phyloP scores from a whole-genome alignment of 1,140 invertebrate genomes.

The Temnothorax curvispinosus region DNA sequence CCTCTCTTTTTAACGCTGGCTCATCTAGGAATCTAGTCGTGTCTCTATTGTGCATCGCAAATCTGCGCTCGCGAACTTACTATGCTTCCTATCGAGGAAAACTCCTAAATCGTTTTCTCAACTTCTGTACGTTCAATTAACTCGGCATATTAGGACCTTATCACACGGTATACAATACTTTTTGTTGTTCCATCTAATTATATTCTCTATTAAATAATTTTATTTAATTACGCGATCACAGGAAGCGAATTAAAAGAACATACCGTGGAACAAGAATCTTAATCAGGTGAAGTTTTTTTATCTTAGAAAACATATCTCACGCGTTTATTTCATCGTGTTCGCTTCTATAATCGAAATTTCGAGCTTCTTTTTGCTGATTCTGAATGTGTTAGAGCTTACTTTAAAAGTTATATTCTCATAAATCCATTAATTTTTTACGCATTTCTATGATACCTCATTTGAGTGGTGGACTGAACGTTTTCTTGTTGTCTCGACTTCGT shows the following conservation, averaged over 20 bases:
- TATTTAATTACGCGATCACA: background rate
- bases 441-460: background rate
- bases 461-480: background rate
- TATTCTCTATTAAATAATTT: background rate
- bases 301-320: background rate
- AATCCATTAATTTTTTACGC: background rate
- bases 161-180: background rate
- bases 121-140: constrained; percentile 12
- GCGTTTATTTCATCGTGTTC: background rate
- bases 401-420: background rate
- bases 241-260: background rate
- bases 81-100: constrained; percentile 5
- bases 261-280: background rate
- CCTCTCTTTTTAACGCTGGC: background rate
- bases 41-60: constrained; percentile 40
- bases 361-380: background rate
- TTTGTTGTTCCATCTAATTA: background rate
- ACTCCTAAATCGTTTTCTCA: background rate
- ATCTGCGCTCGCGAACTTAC: background rate
- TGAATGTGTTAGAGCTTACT: background rate
- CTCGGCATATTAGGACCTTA: background rate
- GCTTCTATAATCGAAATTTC: background rate
- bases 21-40: constrained; percentile 35
- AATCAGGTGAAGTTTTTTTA: background rate
- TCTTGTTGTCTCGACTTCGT: no score